Base-by-base conservation (phyloP, 2,888 invertebrate genomes). In the Drosophila austrosaltans region DNA sequence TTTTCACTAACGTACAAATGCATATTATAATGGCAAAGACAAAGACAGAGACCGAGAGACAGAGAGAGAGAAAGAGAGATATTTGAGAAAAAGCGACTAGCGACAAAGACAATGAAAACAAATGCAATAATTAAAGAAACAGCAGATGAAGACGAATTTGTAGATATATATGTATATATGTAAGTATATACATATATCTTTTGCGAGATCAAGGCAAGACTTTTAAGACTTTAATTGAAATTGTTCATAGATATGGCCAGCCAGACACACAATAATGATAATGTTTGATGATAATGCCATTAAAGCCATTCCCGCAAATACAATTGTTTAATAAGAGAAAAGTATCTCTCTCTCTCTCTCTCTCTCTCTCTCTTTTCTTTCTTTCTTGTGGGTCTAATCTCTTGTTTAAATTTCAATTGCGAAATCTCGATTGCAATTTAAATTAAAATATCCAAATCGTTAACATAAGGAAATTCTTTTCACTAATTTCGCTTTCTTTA, bases 91-190 rank as follows among this genome's bases (percentile, higher is more conserved):
- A 70, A 75, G 75, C 67, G 62, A 69, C 69, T 71, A 63, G 61
- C 66, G 62, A 54, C 62, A 60, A 60, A 63, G 48, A 42, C 58
- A 59, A 66, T 57, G 64, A 60, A 66, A 54, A 65, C 77, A 76
- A 79, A 78, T 78, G 84, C 78, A 84, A 84, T 87, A 84, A 85
- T 87, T 85, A 85, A 79, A 71, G 48, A 12, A 48, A 4, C 48
- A 48, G 22, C 48, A 48, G 12, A 48, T 12, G 25, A 48, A 25
- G 48, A 16, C 22, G 59, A 36, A 56, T 60, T 12, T 57, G 66
- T 63, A 48, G 65, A n/a, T 30, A 3, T 12, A 28, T 54, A 48
- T 48, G 10, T 22, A 48, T 48, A 22, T 48, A 48, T 60, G 7
- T 57, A 63, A 60, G 39, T 61, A 6, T 28, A 5, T 25, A 12